phyloP scores from a whole-genome alignment of 2,888 invertebrate genomes.

The Campaea margaritaria region DNA sequence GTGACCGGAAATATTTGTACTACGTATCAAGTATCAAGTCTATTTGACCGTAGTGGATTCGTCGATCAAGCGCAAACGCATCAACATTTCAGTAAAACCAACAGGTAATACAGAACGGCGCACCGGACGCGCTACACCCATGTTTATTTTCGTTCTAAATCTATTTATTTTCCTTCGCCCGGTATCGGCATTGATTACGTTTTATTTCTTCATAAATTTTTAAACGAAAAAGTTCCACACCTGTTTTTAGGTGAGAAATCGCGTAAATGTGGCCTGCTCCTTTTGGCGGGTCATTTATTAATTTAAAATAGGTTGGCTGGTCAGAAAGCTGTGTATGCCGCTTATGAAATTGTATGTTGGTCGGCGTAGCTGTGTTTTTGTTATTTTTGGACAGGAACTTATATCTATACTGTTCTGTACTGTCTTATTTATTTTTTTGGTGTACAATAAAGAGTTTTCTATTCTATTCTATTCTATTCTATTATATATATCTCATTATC shows the following conservation, averaged over 20 bases:
- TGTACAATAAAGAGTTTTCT: no score
- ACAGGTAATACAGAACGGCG: constrained; percentile 74
- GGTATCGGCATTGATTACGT: constrained; percentile 65
- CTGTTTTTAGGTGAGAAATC: constrained; percentile 39
- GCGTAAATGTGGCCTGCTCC: constrained; percentile 22
- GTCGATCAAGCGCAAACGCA: constrained; percentile 78
- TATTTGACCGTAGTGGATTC: constrained; percentile 38
- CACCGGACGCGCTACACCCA: constrained; percentile 59
- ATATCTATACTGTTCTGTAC: no score
- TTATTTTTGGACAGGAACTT: constrained; percentile 5
- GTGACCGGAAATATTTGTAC: no score
- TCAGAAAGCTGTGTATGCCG: neutral
- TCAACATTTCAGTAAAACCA: constrained; percentile 79
- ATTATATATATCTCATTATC: no score
- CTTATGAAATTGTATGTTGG: constrained; percentile 10
- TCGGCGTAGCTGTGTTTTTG: constrained; percentile 10
- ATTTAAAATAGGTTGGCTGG: constrained; percentile 14
- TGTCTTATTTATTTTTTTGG: neutral
- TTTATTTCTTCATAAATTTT: constrained; percentile 65
- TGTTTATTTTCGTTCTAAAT: constrained; percentile 73
- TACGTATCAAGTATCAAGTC: constrained; percentile 56
- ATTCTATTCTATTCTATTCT: no score
- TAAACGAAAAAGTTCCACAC: constrained; percentile 40
- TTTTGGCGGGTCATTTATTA: constrained; percentile 32
- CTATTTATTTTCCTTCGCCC: constrained; percentile 71